Conservation (phyloP, 2,797 vertebrate genomes). For the Melanotaenia trifasciata region DNA sequence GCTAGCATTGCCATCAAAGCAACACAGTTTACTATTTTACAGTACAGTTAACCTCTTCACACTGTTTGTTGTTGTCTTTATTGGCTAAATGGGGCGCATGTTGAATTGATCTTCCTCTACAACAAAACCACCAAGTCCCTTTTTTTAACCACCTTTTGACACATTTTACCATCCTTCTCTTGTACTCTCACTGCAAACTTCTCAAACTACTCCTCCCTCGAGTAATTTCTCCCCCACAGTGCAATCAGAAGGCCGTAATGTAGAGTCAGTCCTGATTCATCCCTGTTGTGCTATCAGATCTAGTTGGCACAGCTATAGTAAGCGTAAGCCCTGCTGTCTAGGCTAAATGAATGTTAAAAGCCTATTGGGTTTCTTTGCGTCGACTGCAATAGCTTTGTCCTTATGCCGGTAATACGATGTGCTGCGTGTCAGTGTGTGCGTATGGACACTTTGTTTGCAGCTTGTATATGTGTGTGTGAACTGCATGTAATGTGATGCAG, state of each 20-base stretch:
- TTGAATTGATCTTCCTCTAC: conserved; percentile 32
- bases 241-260: conserved; percentile 28
- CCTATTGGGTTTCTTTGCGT: conserved; percentile 73
- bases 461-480: conserved; percentile 26
- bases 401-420: conserved; percentile 72
- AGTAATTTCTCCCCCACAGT: conserved; percentile 2
- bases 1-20: conserved; percentile 23
- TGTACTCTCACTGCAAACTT: conserved; percentile 32
- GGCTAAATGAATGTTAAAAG: conserved; percentile 77
- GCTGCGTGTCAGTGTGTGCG: conserved; percentile 35
- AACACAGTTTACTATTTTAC: conserved; percentile 11
- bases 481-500: conserved; percentile 71
- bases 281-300: conserved; percentile 60
- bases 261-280: conserved; percentile 44
- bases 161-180: conserved; percentile 9
- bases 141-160: conserved; percentile 10
- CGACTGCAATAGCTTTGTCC: conserved; percentile 60
- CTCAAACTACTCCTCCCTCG: conserved; percentile 1
- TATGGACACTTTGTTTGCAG: conserved; percentile 26
- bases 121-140: conserved; percentile 20
- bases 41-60: conserved; percentile 14
- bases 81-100: conserved; percentile 32
- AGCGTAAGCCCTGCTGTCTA: conserved; percentile 55
- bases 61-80: conserved; percentile 31
- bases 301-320: conserved; percentile 51